phyloP scores from a whole-genome alignment of 2,797 vertebrate species.

The Carcharodon carcharias region DNA sequence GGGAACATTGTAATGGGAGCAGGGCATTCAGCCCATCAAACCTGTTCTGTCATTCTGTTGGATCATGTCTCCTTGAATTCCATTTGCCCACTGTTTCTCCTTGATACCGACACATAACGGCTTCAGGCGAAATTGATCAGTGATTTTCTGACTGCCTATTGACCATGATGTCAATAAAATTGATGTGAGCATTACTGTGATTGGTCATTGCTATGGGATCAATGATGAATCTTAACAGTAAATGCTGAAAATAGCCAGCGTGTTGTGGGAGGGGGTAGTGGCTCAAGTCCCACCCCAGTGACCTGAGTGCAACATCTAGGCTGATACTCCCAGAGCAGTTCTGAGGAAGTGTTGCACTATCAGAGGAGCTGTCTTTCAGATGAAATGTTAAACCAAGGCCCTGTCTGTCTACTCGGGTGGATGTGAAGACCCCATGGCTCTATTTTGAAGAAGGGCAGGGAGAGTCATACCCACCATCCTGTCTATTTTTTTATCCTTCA shows the following conservation, averaged over 20 bases:
- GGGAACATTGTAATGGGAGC: background rate
- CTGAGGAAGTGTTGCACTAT: too few relatives aligned
- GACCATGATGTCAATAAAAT: background rate
- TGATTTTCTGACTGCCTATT: conserved; percentile 24
- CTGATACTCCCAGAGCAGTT: too few relatives aligned
- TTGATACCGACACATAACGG: background rate
- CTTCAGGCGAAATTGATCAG: background rate
- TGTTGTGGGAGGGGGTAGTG: background rate
- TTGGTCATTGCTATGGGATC: background rate
- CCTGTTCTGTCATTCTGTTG: background rate
- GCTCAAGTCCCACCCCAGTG: too few relatives aligned
- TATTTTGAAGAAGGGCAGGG: too few relatives aligned
- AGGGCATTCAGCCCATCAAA: background rate
- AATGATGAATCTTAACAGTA: background rate
- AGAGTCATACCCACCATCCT: too few relatives aligned
- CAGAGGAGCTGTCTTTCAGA: too few relatives aligned
- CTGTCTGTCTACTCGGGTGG: too few relatives aligned
- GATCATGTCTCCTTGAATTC: background rate
- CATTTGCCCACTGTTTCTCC: background rate
- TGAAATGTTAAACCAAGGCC: too few relatives aligned
- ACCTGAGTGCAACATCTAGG: too few relatives aligned
- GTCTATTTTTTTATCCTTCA: too few relatives aligned
- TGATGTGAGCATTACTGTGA: background rate
- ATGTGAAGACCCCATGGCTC: too few relatives aligned
- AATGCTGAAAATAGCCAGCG: background rate